These are phyloP conservation scores for Perizoma flavofasciatum DNA, from an alignment of 2,888 invertebrate genomes.

Conservation along the genomic window DNA sequence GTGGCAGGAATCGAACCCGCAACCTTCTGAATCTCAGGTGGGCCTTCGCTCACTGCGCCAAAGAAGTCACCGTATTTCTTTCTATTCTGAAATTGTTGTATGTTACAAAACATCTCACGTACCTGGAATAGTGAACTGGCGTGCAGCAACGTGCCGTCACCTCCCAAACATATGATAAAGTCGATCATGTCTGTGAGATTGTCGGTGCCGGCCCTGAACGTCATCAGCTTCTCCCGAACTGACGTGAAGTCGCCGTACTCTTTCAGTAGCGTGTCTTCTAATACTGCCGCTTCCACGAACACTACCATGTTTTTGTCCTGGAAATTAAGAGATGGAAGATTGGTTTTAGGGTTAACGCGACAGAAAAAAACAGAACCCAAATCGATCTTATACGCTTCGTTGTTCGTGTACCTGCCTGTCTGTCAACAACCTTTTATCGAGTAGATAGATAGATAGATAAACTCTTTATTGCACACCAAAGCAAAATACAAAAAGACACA, in stretches of 20 bases:
- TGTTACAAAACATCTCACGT: no score
- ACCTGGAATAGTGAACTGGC: conserved; percentile 95
- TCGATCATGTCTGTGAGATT: conserved; percentile 98
- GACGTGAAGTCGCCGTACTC: conserved; percentile 89
- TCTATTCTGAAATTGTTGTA: no score
- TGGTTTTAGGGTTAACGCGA: background rate
- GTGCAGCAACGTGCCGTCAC: conserved; percentile 98
- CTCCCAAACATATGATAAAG: conserved; percentile 97
- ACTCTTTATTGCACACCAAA: no score
- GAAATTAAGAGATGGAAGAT: conserved; percentile 33
- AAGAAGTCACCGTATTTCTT: no score
- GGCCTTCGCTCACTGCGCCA: no score
- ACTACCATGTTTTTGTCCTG: conserved; percentile 98
- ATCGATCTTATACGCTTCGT: no score
- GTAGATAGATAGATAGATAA: no score
- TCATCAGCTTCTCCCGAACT: conserved; percentile 93
- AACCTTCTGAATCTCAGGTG: no score
- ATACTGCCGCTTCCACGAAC: conserved; percentile 95
- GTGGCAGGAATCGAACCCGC: no score
- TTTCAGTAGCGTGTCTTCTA: conserved; percentile 91
- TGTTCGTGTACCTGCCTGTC: no score
- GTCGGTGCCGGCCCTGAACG: conserved; percentile 94
- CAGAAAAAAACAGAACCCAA: background rate
- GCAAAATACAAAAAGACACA: no score
- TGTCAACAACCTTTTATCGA: no score